Conservation (phyloP, 2,888 invertebrate genomes). For the Furcula furcula region DNA sequence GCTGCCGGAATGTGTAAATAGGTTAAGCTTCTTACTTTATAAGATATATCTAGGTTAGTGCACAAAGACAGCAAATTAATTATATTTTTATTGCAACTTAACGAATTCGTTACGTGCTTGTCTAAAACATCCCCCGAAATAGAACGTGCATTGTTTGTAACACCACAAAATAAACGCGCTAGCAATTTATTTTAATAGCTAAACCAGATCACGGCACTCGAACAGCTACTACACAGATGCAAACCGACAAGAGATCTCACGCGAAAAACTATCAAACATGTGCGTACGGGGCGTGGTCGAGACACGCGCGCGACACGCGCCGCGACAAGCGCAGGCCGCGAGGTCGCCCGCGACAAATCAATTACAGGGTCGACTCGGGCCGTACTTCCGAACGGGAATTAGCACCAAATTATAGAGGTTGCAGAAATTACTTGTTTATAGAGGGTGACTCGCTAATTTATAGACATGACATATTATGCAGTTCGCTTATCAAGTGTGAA, state of each 20-base stretch:
- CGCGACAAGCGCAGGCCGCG: constrained; percentile 31
- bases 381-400: constrained; percentile 66
- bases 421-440: constrained; percentile 67
- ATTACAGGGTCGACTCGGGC: constrained; percentile 65
- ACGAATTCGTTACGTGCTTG: no score
- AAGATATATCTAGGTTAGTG: no score
- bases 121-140: no score
- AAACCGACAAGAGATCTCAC: constrained; percentile 52
- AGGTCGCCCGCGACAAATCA: constrained; percentile 69
- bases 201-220: constrained; percentile 15
- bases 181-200: not conserved
- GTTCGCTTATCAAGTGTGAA: constrained; percentile 18
- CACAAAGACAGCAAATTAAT: no score
- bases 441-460: constrained; percentile 64
- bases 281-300: constrained; percentile 40
- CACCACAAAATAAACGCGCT: not conserved
- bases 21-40: no score
- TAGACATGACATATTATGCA: constrained; percentile 39
- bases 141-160: no score
- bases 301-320: constrained; percentile 48
- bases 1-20: no score
- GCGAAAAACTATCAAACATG: constrained; percentile 51
- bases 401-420: constrained; percentile 70
- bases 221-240: constrained; percentile 26
- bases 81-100: no score